phyloP scores from a whole-genome alignment of 2,797 vertebrate genomes.

The Myotis findleyi region DNA sequence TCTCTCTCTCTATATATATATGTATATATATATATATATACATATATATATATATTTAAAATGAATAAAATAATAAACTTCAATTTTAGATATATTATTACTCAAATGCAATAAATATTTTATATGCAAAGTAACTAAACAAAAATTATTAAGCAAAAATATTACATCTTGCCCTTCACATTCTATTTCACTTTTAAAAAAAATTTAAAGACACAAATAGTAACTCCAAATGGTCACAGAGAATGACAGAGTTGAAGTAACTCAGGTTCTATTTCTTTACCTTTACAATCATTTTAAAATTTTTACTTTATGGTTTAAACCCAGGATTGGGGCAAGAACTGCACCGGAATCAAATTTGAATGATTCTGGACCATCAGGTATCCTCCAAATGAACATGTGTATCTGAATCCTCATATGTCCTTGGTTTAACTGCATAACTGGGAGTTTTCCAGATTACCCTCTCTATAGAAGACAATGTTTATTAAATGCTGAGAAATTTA shows the following conservation, averaged over 20 bases:
- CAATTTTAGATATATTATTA: conserved; percentile 30
- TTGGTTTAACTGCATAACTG: not conserved
- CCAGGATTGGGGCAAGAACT: not conserved
- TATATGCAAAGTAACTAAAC: conserved; percentile 27
- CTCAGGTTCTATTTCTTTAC: not conserved
- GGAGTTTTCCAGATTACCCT: not conserved
- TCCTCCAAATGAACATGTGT: not conserved
- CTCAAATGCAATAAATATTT: conserved; percentile 9
- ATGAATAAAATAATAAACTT: conserved; percentile 1
- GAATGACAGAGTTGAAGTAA: conserved; percentile 33
- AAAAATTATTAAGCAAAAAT: conserved; percentile 39
- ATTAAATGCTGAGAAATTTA: conserved; percentile 19
- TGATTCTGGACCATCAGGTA: not conserved
- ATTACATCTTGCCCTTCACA: not conserved
- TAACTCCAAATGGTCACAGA: not conserved
- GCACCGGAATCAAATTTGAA: not conserved
- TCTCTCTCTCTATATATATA: no score
- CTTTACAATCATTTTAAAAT: not conserved
- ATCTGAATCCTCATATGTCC: not conserved
- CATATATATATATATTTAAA: no score
- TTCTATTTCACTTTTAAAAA: not conserved
- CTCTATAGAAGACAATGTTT: not conserved
- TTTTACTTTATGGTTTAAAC: not conserved
- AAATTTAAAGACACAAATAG: conserved; percentile 31
- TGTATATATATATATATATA: no score